Evolutionary conservation across 2,113 vertebrate genomes (phyloP), one percentile per base, ranked within the genome.

Genomic region (Cranoglanis bouderius): DNA sequence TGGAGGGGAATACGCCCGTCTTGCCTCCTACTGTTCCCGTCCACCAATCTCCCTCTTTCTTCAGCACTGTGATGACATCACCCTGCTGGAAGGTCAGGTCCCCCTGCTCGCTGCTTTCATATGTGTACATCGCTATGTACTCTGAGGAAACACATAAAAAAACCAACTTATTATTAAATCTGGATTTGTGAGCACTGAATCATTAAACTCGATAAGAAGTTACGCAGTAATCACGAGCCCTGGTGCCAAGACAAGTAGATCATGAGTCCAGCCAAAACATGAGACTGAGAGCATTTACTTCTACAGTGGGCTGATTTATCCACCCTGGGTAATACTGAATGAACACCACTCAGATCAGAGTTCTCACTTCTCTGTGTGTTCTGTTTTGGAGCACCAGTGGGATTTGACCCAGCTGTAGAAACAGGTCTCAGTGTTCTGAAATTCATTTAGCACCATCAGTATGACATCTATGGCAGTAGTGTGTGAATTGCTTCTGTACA

Each of bases 11-110:
- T 92, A 99, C 98, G 87, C 98, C 98, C 0, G 96, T 96, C 94
- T 97, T 98, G 85, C 97, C 98, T 57, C 95, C 96, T 85, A 97
- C 96, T 24, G 96, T 96, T 53, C 98, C 98, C 0, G 98, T 99
- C 98, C 98, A 99, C 98, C 98, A 99, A 92, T 99, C 98, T 0
- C 98, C 98, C 93, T 99, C 98, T 94, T 98, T 99, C 95, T 98
- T 98, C 89, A 97, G 98, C 90, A 99, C 98, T 92, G 97, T 92
- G 92, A 99, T 99, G 90, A 99, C 91, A 90, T 99, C 98, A 49
- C 98, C 98, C 94, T 99, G 98, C 94, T 99, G 98, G 95, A 99
- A 99, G 88, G 97, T 98, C 93, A 99, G 96, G 94, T 99, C 98
- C 0, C 98, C 98, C 94, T 98, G 98, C 94, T 99, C 98, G 82